phyloP scores from a whole-genome alignment of 1,140 invertebrate species.

The Meloidogyne hapla region DNA sequence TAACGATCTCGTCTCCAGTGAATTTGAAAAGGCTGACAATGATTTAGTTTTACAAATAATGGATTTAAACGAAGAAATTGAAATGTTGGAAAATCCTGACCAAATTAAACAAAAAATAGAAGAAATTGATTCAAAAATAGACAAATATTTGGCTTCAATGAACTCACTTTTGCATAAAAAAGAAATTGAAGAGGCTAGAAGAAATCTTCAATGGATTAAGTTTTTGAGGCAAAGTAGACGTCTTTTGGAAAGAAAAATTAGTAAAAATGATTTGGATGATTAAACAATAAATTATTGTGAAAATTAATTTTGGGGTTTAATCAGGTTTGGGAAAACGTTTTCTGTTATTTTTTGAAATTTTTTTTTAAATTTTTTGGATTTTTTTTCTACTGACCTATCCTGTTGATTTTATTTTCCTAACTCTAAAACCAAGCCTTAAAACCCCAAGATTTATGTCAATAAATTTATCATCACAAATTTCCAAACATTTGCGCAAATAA shows the following conservation, averaged over 20 bases:
- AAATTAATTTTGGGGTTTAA: no score
- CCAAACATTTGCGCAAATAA: not conserved
- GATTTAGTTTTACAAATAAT: slow-evolving; percentile 28
- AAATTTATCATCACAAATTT: no score
- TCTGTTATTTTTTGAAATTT: no score
- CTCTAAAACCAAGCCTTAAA: no score
- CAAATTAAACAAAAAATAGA: slow-evolving; percentile 21
- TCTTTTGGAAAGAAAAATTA: slow-evolving; percentile 15
- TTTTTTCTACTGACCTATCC: no score
- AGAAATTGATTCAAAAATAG: slow-evolving; percentile 15
- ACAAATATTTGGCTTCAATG: not conserved
- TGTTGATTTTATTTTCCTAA: no score
- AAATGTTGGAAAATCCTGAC: slow-evolving; percentile 11
- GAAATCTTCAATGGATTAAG: not conserved
- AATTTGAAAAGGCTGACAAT: slow-evolving; percentile 16
- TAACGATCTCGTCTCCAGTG: not conserved
- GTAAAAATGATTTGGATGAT: not conserved
- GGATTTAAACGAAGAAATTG: slow-evolving; percentile 38
- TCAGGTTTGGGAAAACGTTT: no score
- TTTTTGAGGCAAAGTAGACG: slow-evolving; percentile 10
- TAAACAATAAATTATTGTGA: not conserved
- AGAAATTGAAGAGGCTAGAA: slow-evolving; percentile 7
- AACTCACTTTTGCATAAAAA: slow-evolving; percentile 3
- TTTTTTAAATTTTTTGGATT: no score
- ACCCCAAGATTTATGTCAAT: not conserved